Base-by-base conservation (phyloP, 2,113 vertebrate genomes). In the Monopterus albus region DNA sequence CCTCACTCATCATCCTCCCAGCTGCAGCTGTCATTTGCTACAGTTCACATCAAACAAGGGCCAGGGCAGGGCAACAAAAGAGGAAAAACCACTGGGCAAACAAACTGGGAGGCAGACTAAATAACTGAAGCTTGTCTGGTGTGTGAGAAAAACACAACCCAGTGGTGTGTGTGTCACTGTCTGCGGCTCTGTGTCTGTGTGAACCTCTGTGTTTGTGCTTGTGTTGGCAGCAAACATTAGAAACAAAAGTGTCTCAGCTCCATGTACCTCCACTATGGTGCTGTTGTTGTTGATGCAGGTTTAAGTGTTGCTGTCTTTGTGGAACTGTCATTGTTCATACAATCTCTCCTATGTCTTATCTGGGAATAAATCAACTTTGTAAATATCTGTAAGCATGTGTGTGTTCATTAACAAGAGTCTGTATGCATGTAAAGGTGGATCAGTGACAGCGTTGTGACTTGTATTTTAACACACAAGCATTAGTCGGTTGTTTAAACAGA, bases 81-180 rank as follows among this genome's bases (percentile, higher is more conserved):
- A 73, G 72, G 79, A 62, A 89, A 85, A 84, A 89, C n/a, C 80
- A 72, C 82, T 69, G 79, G 80, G 84, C 85, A 90, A 91, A 91
- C 88, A 90, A 87, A 80, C 81, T 61, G 61, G 65, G 58, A 87
- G 80, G 78, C 87, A 89, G 85, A 90, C 87, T 91, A 89, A 87
- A 91, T 87, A 87, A 78, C 76, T 87, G 83, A 2, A 82, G 85
- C 72, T 83, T 85, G 83, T 84, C 82, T 88, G 84, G 72, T 71
- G 81, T n/a, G 43, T 75, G 82, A 80, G 75, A 47, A 70, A 78
- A 85, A 82, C 72, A 78, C 59, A 75, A 67, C 49, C 71, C 46
- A 57, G 59, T 29, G 31, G 46, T 75, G 59, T 75, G 68, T 73
- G 58, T 53, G 28, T 75, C 57, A 58, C 60, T 69, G 70, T 59